A percentile compares a stretch with the other conserved stretches of the same genome.
phyloP scores from a whole-genome alignment of 2,113 vertebrate genomes.

The Gallinago media region DNA sequence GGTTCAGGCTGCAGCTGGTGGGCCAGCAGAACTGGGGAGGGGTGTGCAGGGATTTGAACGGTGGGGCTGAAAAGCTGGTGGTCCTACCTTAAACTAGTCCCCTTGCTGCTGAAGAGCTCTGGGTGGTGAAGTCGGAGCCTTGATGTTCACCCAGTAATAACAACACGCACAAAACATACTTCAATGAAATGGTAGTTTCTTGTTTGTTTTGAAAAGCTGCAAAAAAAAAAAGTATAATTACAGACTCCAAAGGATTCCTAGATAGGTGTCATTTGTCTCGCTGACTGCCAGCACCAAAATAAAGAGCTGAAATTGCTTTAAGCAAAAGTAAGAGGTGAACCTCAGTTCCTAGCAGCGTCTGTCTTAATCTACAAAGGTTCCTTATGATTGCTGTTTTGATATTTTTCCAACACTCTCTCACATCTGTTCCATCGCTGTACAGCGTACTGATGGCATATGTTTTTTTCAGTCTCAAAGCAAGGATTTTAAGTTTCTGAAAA shows the following conservation, averaged over 20 bases:
- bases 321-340: background rate
- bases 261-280: background rate
- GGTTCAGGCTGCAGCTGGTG: background rate
- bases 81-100: background rate
- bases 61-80: background rate
- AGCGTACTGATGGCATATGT: background rate
- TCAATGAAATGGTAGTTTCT: background rate
- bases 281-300: background rate
- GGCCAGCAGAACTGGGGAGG: background rate
- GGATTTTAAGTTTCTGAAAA: background rate
- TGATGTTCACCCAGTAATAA: background rate
- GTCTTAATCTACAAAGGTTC: background rate
- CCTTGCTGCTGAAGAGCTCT: background rate
- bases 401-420: background rate
- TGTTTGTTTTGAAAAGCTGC: background rate
- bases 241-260: background rate
- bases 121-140: background rate
- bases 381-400: background rate
- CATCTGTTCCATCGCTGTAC: background rate
- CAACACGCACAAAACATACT: background rate
- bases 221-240: background rate
- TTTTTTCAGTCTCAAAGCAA: background rate
- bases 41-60: accelerated
- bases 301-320: background rate
- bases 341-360: background rate